Base-by-base conservation (phyloP, 2,797 vertebrate species). In the Caiman crocodilus region DNA sequence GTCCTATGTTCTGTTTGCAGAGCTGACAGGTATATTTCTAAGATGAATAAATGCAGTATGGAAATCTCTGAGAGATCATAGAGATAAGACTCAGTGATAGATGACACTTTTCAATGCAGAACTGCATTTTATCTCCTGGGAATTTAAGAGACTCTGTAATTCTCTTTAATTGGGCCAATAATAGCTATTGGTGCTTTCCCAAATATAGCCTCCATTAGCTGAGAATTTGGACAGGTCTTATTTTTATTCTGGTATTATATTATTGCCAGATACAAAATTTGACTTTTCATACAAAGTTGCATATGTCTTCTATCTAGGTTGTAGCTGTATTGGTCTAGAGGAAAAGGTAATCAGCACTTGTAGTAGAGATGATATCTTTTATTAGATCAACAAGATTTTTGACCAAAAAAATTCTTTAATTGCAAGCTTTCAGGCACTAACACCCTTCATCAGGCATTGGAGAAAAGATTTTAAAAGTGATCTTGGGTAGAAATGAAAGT, bases 31-130 rank as follows among this genome's bases (percentile, higher is more conserved):
- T 87, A 35, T 1, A 86, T 50, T 50, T 83, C 82, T 82, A 86
- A 67, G 35, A 18, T 63, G 35, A 82, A 60, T 78, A 7, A 26
- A 18, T 32, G 30, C 80, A 56, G 57, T 59, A 85, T 81, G 81
- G 59, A 92, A 84, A 63, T 35, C 18, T 4, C 50, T 75, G 65
- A 23, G 61, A 92, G 79, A 81, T 90, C 81, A 86, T 86, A 75
- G 89, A 92, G 76, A 89, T 90, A 90, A 76, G 55, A 90, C 83
- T 76, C 78, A 84, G 0, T 93, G 94, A 92, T 89, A 94, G 89
- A 85, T 88, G 84, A 61, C 64, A 77, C 57, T 92, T 93, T 65
- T 75, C 75, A 79, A 69, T 91, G 69, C 69, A 80, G 87, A 91
- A 59, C 28, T 0, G 0, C 61, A 69, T 84, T 89, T 89, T 91